A percentile compares a stretch with the other conserved stretches of the same genome.
Evolutionary conservation across 2,113 vertebrate genomes (phyloP).

Genomic region (Paedocypris sp.): DNA sequence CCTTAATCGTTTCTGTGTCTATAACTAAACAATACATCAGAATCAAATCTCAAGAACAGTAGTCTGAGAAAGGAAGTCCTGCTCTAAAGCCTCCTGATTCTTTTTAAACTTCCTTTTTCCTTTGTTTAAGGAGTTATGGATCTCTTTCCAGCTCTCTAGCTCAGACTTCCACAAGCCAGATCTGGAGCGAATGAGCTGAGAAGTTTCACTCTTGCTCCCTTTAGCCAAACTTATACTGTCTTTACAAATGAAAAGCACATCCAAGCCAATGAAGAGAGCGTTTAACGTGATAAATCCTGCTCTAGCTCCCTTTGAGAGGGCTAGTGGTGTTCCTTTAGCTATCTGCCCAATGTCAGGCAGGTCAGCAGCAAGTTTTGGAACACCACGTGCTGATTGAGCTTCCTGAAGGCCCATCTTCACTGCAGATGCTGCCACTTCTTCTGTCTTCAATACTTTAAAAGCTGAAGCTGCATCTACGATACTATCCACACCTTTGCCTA

Average conservation of each 20-base stretch:
- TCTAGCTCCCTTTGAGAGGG: slow-evolving; percentile 32
- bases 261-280: slow-evolving; percentile 41
- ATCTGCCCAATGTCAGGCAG: slow-evolving; percentile 39
- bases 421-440: slow-evolving; percentile 2
- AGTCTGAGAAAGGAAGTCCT: slow-evolving; percentile 11
- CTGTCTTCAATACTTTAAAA: slow-evolving; percentile 3
- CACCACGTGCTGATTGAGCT: slow-evolving; percentile 18
- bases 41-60: too few species aligned
- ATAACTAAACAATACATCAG: too few species aligned
- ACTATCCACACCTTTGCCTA: slow-evolving; percentile 24
- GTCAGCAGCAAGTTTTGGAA: slow-evolving; percentile 33
- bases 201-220: slow-evolving; percentile 36
- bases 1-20: too few species aligned
- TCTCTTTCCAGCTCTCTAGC: slow-evolving; percentile 33
- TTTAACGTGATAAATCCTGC: slow-evolving; percentile 34
- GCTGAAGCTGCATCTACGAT: slow-evolving; percentile 26
- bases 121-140: slow-evolving; percentile 24
- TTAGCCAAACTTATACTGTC: slow-evolving; percentile 38
- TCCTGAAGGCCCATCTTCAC: slow-evolving; percentile 25
- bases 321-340: slow-evolving; percentile 35
- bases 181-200: slow-evolving; percentile 35
- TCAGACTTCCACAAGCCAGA: slow-evolving; percentile 32
- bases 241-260: slow-evolving; percentile 41
- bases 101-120: slow-evolving; percentile 27
- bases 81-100: slow-evolving; percentile 20